Evolutionary conservation across 2,113 vertebrate genomes (phyloP), one percentile per base, ranked within the genome.

Genomic region (Calypte anna): DNA sequence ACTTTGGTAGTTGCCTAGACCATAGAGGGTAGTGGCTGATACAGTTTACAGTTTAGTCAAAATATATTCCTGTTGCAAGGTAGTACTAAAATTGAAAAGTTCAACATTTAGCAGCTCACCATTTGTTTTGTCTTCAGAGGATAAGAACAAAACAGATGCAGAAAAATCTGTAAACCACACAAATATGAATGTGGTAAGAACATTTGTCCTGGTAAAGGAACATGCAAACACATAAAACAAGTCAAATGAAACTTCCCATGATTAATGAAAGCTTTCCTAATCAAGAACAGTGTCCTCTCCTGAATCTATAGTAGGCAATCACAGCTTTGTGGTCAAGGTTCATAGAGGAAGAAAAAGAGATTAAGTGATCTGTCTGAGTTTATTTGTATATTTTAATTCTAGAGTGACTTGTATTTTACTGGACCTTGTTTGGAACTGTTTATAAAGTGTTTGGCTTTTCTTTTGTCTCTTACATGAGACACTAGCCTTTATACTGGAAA

Each of bases 91-190:
- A 77, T 57, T 85, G 61, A 48, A 59, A 92, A 94, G 68, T 88
- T 93, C 91, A 94, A 55, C 86, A 55, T 51, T 79, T 38, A 90
- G 82, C 83, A 86, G 64, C 46, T 36, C 33, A 36, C 6, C 36
- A 27, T 86, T 96, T 96, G 93, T 96, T 97, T 96, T 95, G 94
- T 96, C 95, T 96, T 76, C 59, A 48, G 86, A 91, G 80, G 63
- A 67, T 54, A 70, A 94, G 59, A 73, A 90, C 82, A 72, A 91
- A 86, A 81, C 61, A 67, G 43, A 80, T 75, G 44, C 70, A 94
- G 88, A 92, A 68, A 67, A 87, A 88, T 85, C 73, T 92, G 88
- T 90, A 79, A 92, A 92, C 87, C 81, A 67, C 91, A 92, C 36
- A 85, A 92, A 61, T 86, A 57, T 13, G 55, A 77, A 50, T 85